Evolutionary conservation across 2,888 invertebrate species (phyloP), one percentile per base, ranked within the genome.

Genomic region (Leptarthrus brevirostris): DNA sequence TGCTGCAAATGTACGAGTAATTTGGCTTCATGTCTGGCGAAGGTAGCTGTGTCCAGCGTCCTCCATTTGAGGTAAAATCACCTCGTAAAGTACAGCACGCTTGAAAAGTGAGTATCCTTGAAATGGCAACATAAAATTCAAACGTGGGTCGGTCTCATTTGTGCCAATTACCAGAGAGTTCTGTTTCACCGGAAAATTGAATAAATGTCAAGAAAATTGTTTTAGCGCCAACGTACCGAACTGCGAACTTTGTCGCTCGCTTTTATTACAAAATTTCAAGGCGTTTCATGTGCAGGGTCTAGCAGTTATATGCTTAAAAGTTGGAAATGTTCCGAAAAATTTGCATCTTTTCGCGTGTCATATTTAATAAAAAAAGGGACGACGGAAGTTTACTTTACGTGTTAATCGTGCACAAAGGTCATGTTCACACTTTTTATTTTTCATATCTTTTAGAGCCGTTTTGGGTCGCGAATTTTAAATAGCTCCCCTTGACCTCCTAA

Each of bases 261-360:
- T 40, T 40, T 40, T 40, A 40, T 12, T 0, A 12, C 40, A 40
- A n/a, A 6, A 40, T 30, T 40, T 40, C 6, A 40, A 40, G 40
- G n/a, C n/a, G 40, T 30, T 30, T 1, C 40, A 40, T 8, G 30
- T 8, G 40, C 40, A 6, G 2, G 8, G 2, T 40, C 40, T 36
- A 36, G 36, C 34, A 34, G 34, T 36, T 40, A 56, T 56, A 10
- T 18, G 36, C 58, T 58, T 12, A 40, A 58, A 58, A 58, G 36
- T 58, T 58, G 34, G 58, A 34, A 58, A 36, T 20, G 16, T 36
- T 58, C 36, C 36, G 40, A n/a, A n/a, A 58, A 58, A 58, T 58
- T 58, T 58, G 58, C 58, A 58, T 58, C 36, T 16, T 36, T 58
- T 58, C 36, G 40, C 58, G 58, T 58, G 36, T 36, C 58, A 58